Evolutionary conservation across 2,888 invertebrate species (phyloP).

Genomic region (Oscheius onirici): DNA sequence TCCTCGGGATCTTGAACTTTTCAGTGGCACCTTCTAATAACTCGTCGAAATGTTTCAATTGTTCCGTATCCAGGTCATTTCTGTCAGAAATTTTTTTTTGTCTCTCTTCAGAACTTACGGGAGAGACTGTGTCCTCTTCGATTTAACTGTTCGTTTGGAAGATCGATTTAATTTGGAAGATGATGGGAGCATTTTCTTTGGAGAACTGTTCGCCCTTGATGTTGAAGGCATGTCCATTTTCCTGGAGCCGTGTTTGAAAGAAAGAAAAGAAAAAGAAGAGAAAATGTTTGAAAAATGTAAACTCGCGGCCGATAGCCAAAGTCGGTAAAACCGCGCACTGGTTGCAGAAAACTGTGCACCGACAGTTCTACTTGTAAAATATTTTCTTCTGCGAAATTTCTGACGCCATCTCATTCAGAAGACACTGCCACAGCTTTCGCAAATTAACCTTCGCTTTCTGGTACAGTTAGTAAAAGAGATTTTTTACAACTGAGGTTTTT

Average conservation of each 20-base stretch:
- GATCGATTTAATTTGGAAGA: too few species aligned
- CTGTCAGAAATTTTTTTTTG: not conserved
- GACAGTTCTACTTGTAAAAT: too few species aligned
- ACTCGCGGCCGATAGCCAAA: not conserved
- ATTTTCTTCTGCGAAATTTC: not conserved
- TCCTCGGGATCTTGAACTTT: conserved; percentile 1
- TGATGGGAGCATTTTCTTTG: too few species aligned
- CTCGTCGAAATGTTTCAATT: conserved; percentile 1
- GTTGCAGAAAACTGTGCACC: too few species aligned
- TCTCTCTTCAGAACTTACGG: not conserved
- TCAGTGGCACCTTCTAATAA: not conserved
- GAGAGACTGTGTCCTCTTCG: not conserved
- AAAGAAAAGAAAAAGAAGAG: not conserved
- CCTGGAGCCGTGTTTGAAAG: not conserved
- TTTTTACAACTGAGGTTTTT: not conserved
- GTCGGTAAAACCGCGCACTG: too few species aligned
- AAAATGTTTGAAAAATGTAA: not conserved
- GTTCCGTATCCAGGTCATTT: not conserved
- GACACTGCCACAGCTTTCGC: too few species aligned
- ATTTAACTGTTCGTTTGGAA: not conserved
- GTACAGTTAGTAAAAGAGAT: not conserved
- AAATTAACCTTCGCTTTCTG: too few species aligned
- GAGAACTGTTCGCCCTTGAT: not conserved
- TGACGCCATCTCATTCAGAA: too few species aligned
- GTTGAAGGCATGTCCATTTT: not conserved